Evolutionary conservation across 2,113 vertebrate species (phyloP).

Genomic region (Istiophorus platypterus): DNA sequence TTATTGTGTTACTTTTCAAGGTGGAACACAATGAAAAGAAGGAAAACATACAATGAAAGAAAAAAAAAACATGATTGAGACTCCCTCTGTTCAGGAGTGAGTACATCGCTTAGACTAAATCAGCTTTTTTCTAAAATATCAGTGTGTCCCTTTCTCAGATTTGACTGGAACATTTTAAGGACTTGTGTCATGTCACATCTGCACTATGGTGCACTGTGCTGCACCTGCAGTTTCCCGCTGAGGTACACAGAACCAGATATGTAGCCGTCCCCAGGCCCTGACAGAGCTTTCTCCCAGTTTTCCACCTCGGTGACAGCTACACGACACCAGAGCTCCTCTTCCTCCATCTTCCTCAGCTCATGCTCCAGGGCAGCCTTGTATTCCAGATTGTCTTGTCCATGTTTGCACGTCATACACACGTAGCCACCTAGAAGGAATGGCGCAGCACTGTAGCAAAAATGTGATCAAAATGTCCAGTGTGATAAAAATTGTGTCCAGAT

Average conservation of each 20-base stretch:
- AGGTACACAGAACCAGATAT: conserved; percentile 86
- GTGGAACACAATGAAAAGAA: no score
- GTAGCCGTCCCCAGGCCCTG: conserved; percentile 72
- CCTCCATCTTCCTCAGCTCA: conserved; percentile 75
- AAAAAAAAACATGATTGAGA: no score
- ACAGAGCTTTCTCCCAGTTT: conserved; percentile 85
- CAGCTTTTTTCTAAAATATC: no score
- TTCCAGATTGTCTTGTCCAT: conserved; percentile 78
- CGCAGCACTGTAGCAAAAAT: background rate
- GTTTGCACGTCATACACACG: conserved; percentile 87
- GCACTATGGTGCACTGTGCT: background rate
- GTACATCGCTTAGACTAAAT: no score
- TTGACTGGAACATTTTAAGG: no score
- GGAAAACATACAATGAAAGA: no score
- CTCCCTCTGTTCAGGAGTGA: no score
- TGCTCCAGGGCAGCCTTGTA: conserved; percentile 83
- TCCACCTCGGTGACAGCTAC: conserved; percentile 79
- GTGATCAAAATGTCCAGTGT: background rate
- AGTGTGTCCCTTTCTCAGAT: no score
- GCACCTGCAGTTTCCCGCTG: conserved; percentile 73
- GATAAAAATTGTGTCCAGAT: no score
- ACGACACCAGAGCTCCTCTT: conserved; percentile 73
- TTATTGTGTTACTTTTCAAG: no score
- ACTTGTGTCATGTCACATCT: background rate
- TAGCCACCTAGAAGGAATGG: conserved; percentile 83